These are phyloP conservation scores for Gasterosteus nipponicus DNA, from an alignment of 2,113 vertebrate genomes.

Conservation along the genomic window DNA sequence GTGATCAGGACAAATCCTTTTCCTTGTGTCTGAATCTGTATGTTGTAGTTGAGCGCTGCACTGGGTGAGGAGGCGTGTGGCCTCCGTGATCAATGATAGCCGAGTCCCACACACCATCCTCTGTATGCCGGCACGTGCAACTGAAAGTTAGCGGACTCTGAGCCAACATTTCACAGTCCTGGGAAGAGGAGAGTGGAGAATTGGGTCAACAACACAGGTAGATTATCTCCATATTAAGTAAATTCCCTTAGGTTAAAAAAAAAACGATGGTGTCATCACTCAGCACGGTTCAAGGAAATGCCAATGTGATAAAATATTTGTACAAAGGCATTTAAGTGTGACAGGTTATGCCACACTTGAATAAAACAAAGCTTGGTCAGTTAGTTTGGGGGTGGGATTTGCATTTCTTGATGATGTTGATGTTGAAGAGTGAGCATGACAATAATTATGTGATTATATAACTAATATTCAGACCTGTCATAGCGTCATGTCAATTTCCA, in stretches of 20 bases:
- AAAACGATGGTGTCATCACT: conserved; percentile 62
- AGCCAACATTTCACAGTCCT: conserved; percentile 40
- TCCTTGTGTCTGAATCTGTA: conserved; percentile 36
- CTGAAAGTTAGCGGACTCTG: conserved; percentile 51
- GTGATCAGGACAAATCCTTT: conserved; percentile 34
- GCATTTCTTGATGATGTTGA: neutral
- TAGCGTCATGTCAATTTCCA: neutral
- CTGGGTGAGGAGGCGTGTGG: conserved; percentile 61
- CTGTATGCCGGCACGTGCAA: conserved; percentile 65
- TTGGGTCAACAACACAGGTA: conserved; percentile 49
- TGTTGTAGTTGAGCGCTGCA: conserved; percentile 24
- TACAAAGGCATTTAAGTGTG: conserved; percentile 55
- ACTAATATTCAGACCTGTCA: neutral
- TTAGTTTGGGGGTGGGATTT: neutral
- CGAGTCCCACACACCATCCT: conserved; percentile 64
- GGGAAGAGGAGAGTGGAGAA: conserved; percentile 43
- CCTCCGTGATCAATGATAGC: conserved; percentile 63
- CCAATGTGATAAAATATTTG: conserved; percentile 75
- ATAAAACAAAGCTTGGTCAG: conserved; percentile 40
- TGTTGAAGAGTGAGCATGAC: neutral
- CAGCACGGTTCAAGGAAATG: conserved; percentile 72
- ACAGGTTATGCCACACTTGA: conserved; percentile 69
- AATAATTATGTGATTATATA: neutral
- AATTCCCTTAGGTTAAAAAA: conserved; percentile 51
- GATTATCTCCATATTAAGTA: conserved; percentile 61